Percentiles rank a stretch among this genome's conserved stretches.
phyloP scores from a whole-genome alignment of 2,797 vertebrate genomes.

The Adrianichthys oophorus region DNA sequence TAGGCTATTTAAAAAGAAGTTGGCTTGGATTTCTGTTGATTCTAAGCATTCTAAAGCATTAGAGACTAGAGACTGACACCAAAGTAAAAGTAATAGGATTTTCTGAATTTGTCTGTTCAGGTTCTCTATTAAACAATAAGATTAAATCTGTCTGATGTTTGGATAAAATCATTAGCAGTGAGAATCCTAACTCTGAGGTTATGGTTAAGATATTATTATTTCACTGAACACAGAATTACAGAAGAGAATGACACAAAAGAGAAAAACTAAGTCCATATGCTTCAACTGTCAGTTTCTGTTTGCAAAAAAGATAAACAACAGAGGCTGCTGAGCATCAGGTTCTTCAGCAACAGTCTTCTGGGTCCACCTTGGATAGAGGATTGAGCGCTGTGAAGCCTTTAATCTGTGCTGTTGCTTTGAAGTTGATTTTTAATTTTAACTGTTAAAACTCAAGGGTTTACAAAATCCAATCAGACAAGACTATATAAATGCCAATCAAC shows the following conservation, averaged over 20 bases:
- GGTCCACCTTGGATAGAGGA: background rate
- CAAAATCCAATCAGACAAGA: conserved; percentile 27
- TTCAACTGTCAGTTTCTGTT: too few relatives aligned
- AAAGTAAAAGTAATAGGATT: background rate
- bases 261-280: too few relatives aligned
- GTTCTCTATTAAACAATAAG: too few relatives aligned
- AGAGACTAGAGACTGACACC: background rate
- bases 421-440: conserved; percentile 19
- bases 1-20: too few relatives aligned
- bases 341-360: background rate
- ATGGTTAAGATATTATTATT: too few relatives aligned
- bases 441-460: conserved; percentile 14
- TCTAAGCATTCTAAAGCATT: background rate
- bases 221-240: too few relatives aligned
- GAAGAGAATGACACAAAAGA: too few relatives aligned
- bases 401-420: conserved; percentile 14
- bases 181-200: too few relatives aligned
- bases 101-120: background rate
- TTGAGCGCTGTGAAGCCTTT: conserved; percentile 12
- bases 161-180: too few relatives aligned
- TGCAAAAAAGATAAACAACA: too few relatives aligned
- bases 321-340: background rate
- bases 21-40: conserved; percentile 2
- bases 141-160: too few relatives aligned
- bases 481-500: conserved; percentile 43